Percentiles rank a stretch among this genome's conserved stretches.
These are phyloP conservation scores for Xestia ashworthii DNA, from an alignment of 2,888 invertebrate species.

Conservation along the genomic window DNA sequence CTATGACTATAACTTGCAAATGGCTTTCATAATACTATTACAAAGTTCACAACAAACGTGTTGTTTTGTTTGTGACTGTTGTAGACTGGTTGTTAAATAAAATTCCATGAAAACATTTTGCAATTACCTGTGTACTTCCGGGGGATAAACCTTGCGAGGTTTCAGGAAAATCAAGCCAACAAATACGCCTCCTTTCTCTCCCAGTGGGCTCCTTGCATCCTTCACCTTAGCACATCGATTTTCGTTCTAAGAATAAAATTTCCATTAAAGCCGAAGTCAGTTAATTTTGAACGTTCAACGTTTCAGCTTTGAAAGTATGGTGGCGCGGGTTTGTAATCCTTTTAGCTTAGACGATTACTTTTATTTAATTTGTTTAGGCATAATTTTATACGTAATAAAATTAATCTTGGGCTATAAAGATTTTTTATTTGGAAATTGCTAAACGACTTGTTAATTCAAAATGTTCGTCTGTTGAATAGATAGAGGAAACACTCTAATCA, in stretches of 20 bases:
- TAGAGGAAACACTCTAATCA: background rate
- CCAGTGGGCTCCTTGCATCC: constrained; percentile 39
- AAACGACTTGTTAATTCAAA: background rate
- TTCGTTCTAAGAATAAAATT: constrained; percentile 53
- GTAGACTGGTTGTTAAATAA: constrained; percentile 36
- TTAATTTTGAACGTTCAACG: constrained; percentile 45
- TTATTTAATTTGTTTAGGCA: constrained; percentile 19
- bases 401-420: background rate
- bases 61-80: constrained; percentile 9
- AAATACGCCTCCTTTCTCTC: constrained; percentile 40
- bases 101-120: constrained; percentile 48
- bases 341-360: constrained; percentile 36
- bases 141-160: constrained; percentile 43
- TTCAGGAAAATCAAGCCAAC: constrained; percentile 53
- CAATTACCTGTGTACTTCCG: constrained; percentile 42
- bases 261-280: constrained; percentile 51
- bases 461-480: background rate
- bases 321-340: constrained; percentile 22
- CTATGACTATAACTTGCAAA: constrained; percentile 3
- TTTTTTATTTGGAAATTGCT: constrained; percentile 17
- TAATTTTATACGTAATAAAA: constrained; percentile 1
- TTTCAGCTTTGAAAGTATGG: constrained; percentile 27
- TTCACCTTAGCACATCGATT: constrained; percentile 52
- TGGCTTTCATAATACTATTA: background rate
- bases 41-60: constrained; percentile 16